phyloP scores from a whole-genome alignment of 1,140 invertebrate species.

The Caenorhabditis tropicalis region DNA sequence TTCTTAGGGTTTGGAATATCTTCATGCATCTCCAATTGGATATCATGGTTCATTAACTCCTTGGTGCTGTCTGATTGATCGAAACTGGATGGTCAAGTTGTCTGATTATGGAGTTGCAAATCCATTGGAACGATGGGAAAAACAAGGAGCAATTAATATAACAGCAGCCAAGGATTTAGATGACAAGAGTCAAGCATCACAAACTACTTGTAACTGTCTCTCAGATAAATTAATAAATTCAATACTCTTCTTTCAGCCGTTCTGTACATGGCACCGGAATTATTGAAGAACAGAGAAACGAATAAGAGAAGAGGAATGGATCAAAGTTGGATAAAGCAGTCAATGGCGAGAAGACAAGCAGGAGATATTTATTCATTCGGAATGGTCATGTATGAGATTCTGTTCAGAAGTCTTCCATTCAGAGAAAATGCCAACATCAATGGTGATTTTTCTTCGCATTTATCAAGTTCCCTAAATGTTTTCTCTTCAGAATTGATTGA shows the following conservation, averaged over 20 bases:
- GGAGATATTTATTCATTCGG: conserved; percentile 70
- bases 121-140: conserved; percentile 69
- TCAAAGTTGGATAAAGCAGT: conserved; percentile 56
- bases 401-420: conserved; percentile 65
- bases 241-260: conserved; percentile 15
- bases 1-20: conserved; percentile 53
- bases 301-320: conserved; percentile 54
- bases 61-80: conserved; percentile 65
- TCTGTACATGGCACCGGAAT: conserved; percentile 55
- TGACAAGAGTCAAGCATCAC: conserved; percentile 66
- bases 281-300: conserved; percentile 56
- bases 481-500: conserved; percentile 54
- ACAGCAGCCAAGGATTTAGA: conserved; percentile 57
- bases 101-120: conserved; percentile 70
- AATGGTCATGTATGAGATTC: conserved; percentile 72
- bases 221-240: neutral
- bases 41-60: conserved; percentile 69
- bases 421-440: conserved; percentile 60
- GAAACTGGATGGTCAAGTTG: conserved; percentile 70
- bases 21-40: conserved; percentile 64
- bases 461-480: neutral
- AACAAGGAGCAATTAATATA: conserved; percentile 62
- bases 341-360: conserved; percentile 59
- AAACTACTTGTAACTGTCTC: conserved; percentile 58
- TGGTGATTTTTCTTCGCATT: conserved; percentile 50